These are phyloP conservation scores for Sminthopsis crassicaudata DNA, from an alignment of 2,113 vertebrate genomes.

Conservation along the genomic window DNA sequence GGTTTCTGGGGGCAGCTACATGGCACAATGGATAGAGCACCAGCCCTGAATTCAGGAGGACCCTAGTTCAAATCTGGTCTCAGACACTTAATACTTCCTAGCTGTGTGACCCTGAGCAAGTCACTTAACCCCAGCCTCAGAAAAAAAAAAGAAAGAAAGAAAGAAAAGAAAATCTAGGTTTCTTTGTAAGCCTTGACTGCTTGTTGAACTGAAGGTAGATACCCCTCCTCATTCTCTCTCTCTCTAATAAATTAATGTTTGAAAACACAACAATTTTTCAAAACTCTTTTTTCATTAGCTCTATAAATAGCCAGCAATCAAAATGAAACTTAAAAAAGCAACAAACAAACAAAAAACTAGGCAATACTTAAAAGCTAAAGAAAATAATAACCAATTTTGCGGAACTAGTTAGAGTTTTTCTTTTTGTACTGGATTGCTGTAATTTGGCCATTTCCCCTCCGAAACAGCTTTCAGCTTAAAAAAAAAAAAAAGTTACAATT, in stretches of 20 bases:
- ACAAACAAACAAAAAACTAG: constrained; percentile 51
- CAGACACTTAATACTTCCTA: too few species aligned
- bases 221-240: constrained; percentile 25
- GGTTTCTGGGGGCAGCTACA: too few species aligned
- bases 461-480: constrained; percentile 73
- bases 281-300: constrained; percentile 76
- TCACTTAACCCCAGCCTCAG: too few species aligned
- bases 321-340: constrained; percentile 66
- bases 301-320: constrained; percentile 70
- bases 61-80: too few species aligned
- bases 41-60: too few species aligned
- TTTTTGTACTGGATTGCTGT: constrained; percentile 74
- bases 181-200: constrained; percentile 54
- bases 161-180: constrained; percentile 63
- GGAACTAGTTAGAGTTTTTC: constrained; percentile 67
- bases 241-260: constrained; percentile 2
- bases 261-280: constrained; percentile 60
- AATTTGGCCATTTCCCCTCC: constrained; percentile 71
- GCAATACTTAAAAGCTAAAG: constrained; percentile 76
- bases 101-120: too few species aligned
- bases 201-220: constrained; percentile 42
- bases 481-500: constrained; percentile 78
- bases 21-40: too few species aligned
- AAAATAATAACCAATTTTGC: constrained; percentile 69
- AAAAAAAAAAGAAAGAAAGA: too few species aligned